A percentile compares a stretch with the other conserved stretches of the same genome.
Evolutionary conservation across 2,888 invertebrate genomes (phyloP).

Genomic region (Ceriagrion tenellum): DNA sequence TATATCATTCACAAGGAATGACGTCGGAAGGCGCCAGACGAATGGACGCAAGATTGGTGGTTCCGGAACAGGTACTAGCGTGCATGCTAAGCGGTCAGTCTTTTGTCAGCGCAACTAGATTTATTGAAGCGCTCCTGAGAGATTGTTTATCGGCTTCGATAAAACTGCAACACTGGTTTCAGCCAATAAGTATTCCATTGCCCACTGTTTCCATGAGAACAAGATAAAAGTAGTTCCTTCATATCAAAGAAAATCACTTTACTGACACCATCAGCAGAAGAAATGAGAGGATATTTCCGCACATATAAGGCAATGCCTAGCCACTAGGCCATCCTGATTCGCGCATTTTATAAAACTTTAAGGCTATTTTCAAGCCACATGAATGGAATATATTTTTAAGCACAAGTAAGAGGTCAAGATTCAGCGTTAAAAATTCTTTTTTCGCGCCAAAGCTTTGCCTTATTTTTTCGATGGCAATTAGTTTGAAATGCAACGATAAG

Average conservation of each 20-base stretch:
- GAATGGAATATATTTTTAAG: too few relatives aligned
- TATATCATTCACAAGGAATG: not conserved
- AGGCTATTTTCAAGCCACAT: too few relatives aligned
- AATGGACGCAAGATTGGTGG: slow-evolving; percentile 11
- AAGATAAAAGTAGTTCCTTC: not conserved
- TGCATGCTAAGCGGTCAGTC: not conserved
- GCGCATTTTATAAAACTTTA: too few relatives aligned
- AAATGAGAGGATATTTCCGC: not conserved
- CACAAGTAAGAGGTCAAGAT: too few relatives aligned
- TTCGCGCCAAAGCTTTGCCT: too few relatives aligned
- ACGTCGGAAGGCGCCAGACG: not conserved
- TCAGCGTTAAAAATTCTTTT: too few relatives aligned
- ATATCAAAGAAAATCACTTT: not conserved
- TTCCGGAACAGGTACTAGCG: not conserved
- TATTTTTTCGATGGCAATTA: too few relatives aligned
- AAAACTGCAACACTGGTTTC: not conserved
- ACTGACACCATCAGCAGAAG: not conserved
- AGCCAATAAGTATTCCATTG: not conserved
- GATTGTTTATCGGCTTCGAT: not conserved
- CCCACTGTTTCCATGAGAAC: not conserved
- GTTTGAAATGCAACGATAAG: too few relatives aligned
- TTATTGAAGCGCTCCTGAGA: not conserved
- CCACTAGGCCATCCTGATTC: too few relatives aligned
- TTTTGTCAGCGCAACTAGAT: not conserved
- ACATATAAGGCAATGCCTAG: too few relatives aligned